Percentiles rank a stretch among this genome's conserved stretches.
Evolutionary conservation across 2,797 vertebrate genomes (phyloP).

Genomic region (Tenualosa ilisha): DNA sequence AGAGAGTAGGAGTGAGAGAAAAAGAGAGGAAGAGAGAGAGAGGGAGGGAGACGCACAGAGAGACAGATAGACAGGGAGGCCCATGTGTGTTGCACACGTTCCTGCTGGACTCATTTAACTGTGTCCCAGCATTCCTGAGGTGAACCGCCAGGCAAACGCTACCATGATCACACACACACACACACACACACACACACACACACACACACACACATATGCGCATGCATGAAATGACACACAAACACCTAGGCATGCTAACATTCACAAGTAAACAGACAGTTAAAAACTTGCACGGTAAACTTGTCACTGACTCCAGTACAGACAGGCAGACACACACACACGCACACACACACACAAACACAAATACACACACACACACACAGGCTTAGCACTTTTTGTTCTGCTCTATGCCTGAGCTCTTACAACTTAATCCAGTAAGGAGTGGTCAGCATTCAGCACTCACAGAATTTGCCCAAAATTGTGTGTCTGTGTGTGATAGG

Average conservation of each 20-base stretch:
- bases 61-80: not conserved
- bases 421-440: not conserved
- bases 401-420: not conserved
- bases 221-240: not conserved
- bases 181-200: conserved; percentile 2
- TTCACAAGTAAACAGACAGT: not conserved
- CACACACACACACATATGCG: not conserved
- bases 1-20: too few relatives aligned
- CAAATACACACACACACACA: not conserved
- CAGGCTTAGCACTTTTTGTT: not conserved
- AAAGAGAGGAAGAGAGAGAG: not conserved
- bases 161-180: conserved; percentile 29
- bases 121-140: conserved; percentile 31
- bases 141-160: conserved; percentile 22
- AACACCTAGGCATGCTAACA: not conserved
- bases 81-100: conserved; percentile 20
- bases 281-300: not conserved
- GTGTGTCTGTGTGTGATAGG: not conserved
- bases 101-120: conserved; percentile 33
- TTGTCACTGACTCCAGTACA: not conserved
- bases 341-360: too few relatives aligned
- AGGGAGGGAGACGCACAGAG: too few relatives aligned
- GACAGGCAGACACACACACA: not conserved
- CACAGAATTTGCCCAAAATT: not conserved
- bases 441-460: not conserved